These are phyloP conservation scores for Drosophila santomea DNA, from an alignment of 1,140 invertebrate species.

Conservation along the genomic window DNA sequence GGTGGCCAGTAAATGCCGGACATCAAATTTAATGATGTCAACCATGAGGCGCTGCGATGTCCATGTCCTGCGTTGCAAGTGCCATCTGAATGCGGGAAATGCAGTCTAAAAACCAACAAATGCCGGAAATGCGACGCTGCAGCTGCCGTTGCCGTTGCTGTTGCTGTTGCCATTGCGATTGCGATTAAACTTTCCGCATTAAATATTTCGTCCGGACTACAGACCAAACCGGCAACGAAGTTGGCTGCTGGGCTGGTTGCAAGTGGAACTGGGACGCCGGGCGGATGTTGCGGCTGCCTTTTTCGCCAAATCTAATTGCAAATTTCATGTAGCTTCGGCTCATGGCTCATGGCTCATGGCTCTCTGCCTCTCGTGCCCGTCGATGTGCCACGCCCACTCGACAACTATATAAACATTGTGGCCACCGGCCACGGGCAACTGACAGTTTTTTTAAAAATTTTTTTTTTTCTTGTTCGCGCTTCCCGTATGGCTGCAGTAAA, in stretches of 20 bases:
- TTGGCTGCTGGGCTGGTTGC: slow-evolving; percentile 8
- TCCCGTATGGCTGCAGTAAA: slow-evolving; percentile 69
- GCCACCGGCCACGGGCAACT: slow-evolving; percentile 52
- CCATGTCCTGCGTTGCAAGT: slow-evolving; percentile 28
- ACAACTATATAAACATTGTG: slow-evolving; percentile 65
- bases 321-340: slow-evolving; percentile 72
- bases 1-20: slow-evolving; percentile 38
- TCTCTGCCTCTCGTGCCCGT: slow-evolving; percentile 25
- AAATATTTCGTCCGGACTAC: slow-evolving; percentile 53
- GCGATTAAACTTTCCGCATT: slow-evolving; percentile 79
- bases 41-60: slow-evolving; percentile 39
- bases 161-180: slow-evolving; percentile 28
- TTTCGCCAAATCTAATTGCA: slow-evolving; percentile 79
- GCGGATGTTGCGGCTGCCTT: slow-evolving; percentile 68
- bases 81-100: slow-evolving; percentile 60
- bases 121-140: slow-evolving; percentile 67
- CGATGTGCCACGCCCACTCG: slow-evolving; percentile 45
- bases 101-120: slow-evolving; percentile 76
- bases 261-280: slow-evolving; percentile 25
- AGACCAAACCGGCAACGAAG: slow-evolving; percentile 13
- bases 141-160: slow-evolving; percentile 43
- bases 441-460: slow-evolving; percentile 31
- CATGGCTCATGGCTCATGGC: slow-evolving; percentile 7
- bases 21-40: slow-evolving; percentile 73
- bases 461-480: slow-evolving; percentile 19